Conservation (phyloP, 2,888 invertebrate genomes). For the Drosophila neoperkinsi region DNA sequence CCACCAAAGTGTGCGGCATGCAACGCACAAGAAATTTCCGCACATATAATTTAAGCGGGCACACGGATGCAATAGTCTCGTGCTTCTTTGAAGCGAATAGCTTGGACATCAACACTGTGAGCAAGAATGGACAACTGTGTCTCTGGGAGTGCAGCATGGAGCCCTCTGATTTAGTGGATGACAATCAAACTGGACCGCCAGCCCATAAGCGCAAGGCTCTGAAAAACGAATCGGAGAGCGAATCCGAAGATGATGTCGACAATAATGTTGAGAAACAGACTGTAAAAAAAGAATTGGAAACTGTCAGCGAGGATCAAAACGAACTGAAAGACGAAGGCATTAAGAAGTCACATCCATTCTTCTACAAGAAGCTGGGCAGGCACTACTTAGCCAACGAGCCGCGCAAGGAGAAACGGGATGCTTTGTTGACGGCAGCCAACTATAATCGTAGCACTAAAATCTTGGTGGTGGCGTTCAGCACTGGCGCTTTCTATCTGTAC, state of each 20-base stretch:
- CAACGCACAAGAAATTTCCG: slow-evolving; percentile 91
- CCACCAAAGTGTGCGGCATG: slow-evolving; percentile 93
- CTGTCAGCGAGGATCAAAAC: slow-evolving; percentile 85
- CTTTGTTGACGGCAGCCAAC: slow-evolving; percentile 91
- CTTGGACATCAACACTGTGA: slow-evolving; percentile 93
- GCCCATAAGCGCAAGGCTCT: slow-evolving; percentile 29
- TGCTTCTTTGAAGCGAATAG: slow-evolving; percentile 95
- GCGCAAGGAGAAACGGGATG: slow-evolving; percentile 87
- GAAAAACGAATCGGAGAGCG: slow-evolving; percentile 70
- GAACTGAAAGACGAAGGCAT: slow-evolving; percentile 82
- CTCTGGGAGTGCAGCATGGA: slow-evolving; percentile 94
- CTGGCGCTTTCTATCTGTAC: slow-evolving; percentile 96
- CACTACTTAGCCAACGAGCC: slow-evolving; percentile 91
- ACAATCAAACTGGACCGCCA: slow-evolving; percentile 22
- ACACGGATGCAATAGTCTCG: slow-evolving; percentile 93
- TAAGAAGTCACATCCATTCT: slow-evolving; percentile 85
- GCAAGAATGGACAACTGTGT: slow-evolving; percentile 91
- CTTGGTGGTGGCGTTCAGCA: slow-evolving; percentile 95
- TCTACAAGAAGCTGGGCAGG: slow-evolving; percentile 89
- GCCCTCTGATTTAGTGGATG: slow-evolving; percentile 87
- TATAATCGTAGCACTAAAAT: slow-evolving; percentile 93
- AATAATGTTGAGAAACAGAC: slow-evolving; percentile 62
- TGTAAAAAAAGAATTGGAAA: slow-evolving; percentile 5
- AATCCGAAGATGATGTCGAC: slow-evolving; percentile 89
- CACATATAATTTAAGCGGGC: slow-evolving; percentile 92